A percentile compares a stretch with the other conserved stretches of the same genome.
Conservation (phyloP, 1,140 invertebrate genomes). For the Coptotermes formosanus region DNA sequence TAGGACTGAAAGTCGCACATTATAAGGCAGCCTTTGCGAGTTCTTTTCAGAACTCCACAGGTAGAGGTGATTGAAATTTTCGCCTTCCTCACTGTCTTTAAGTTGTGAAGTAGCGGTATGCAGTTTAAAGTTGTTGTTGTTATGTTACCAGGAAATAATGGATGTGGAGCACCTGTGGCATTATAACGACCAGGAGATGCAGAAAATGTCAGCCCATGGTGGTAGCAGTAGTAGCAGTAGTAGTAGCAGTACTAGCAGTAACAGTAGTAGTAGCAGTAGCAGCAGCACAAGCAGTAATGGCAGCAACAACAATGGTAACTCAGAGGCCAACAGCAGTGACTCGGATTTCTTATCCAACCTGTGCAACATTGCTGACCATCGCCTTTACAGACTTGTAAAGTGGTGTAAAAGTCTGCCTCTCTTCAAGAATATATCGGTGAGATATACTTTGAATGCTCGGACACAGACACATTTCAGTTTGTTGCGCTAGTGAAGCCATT, state of each 20-base stretch:
- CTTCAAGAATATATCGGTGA: slow-evolving; percentile 91
- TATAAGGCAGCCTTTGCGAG: too few relatives aligned
- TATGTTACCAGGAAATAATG: slow-evolving; percentile 78
- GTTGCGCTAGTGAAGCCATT: too few relatives aligned
- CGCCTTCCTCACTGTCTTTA: not conserved
- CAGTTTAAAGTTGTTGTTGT: not conserved
- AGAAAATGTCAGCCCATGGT: slow-evolving; percentile 30
- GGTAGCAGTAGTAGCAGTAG: slow-evolving; percentile 31
- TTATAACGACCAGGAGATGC: slow-evolving; percentile 64
- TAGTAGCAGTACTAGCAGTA: slow-evolving; percentile 29
- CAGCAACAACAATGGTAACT: slow-evolving; percentile 25
- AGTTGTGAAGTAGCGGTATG: not conserved
- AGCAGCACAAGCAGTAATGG: slow-evolving; percentile 30
- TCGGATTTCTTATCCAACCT: slow-evolving; percentile 83
- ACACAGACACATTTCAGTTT: too few relatives aligned
- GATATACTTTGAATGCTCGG: slow-evolving; percentile 34
- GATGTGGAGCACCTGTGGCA: slow-evolving; percentile 93
- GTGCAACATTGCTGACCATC: slow-evolving; percentile 91
- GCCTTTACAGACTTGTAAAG: slow-evolving; percentile 96
- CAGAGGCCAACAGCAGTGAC: slow-evolving; percentile 41
- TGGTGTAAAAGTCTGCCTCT: slow-evolving; percentile 97
- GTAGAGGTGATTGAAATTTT: too few relatives aligned
- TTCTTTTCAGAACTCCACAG: too few relatives aligned
- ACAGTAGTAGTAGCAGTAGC: slow-evolving; percentile 33
- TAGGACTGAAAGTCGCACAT: too few relatives aligned